phyloP scores from a whole-genome alignment of 2,113 vertebrate species.

The Pituophis catenifer region DNA sequence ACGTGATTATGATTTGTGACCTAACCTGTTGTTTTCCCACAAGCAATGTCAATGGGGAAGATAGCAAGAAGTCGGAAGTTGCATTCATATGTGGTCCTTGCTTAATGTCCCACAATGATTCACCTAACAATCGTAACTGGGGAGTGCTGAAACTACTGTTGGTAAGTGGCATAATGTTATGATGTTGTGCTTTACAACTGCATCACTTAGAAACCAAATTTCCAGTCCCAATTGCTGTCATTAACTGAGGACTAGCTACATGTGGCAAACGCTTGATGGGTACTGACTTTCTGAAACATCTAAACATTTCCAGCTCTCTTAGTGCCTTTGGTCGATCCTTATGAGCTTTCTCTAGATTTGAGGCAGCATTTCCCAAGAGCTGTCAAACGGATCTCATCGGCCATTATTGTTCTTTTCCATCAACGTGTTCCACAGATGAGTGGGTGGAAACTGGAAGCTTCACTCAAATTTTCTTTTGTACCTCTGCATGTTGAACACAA shows the following conservation, averaged over 20 bases:
- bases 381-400: slow-evolving; percentile 36
- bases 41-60: background rate
- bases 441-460: slow-evolving; percentile 61
- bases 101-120: background rate
- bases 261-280: background rate
- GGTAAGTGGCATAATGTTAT: background rate
- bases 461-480: slow-evolving; percentile 39
- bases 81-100: background rate
- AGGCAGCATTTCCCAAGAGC: slow-evolving; percentile 16
- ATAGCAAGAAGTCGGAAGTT: background rate
- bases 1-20: background rate
- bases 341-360: background rate
- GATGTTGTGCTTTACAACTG: background rate
- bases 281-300: background rate
- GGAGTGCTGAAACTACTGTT: background rate
- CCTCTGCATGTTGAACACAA: slow-evolving; percentile 39
- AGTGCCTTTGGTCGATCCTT: slow-evolving; percentile 4
- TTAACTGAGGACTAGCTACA: background rate
- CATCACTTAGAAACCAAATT: background rate
- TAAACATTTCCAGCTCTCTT: slow-evolving; percentile 6
- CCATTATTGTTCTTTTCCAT: slow-evolving; percentile 29
- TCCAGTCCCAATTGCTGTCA: background rate
- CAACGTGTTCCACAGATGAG: slow-evolving; percentile 42
- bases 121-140: background rate
- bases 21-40: background rate